Conservation (phyloP, 2,113 vertebrate genomes). For the Ardeotis arabs region DNA sequence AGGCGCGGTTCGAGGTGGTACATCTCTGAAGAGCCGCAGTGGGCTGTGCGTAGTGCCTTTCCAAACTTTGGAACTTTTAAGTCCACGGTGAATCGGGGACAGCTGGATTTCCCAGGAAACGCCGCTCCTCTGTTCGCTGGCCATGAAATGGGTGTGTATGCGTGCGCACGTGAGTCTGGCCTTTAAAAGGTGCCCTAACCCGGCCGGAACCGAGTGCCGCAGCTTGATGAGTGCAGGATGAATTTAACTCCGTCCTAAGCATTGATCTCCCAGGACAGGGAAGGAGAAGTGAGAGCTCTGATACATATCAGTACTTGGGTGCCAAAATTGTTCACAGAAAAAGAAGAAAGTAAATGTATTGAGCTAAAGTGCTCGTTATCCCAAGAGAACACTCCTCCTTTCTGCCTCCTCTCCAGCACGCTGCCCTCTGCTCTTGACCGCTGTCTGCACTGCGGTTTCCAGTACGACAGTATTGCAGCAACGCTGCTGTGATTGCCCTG, state of each 20-base stretch:
- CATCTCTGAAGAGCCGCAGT: neutral
- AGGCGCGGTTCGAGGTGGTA: accelerated
- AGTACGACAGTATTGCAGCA: too few relatives aligned
- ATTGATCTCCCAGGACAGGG: neutral
- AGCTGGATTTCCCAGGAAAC: neutral
- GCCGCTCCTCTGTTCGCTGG: neutral
- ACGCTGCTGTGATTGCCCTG: neutral
- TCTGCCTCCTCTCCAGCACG: neutral
- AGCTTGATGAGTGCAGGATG: neutral
- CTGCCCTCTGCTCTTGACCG: neutral
- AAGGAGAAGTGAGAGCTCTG: neutral
- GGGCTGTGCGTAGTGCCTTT: neutral
- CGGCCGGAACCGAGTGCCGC: neutral
- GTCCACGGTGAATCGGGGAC: accelerated
- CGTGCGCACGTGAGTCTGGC: neutral
- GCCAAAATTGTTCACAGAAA: neutral
- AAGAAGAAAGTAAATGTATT: neutral
- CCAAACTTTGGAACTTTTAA: accelerated
- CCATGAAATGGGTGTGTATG: neutral
- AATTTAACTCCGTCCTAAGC: neutral
- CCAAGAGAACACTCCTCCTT: neutral
- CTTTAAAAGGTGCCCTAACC: neutral
- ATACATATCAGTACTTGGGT: too few relatives aligned
- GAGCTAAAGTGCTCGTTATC: neutral
- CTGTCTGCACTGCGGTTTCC: neutral